Evolutionary conservation across 2,113 vertebrate species (phyloP).

Genomic region (Bufo bufo): DNA sequence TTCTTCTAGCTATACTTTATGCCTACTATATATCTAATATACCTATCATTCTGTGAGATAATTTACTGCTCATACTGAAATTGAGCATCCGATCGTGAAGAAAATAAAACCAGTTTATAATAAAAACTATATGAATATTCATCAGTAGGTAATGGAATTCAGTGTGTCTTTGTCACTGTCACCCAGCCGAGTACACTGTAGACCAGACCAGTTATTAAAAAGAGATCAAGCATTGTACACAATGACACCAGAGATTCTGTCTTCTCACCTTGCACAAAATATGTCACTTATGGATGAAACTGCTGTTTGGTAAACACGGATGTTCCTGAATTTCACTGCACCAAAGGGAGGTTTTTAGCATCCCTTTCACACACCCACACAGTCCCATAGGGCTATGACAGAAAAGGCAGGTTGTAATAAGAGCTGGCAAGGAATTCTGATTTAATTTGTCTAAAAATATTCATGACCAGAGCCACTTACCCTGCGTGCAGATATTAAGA

Average conservation of each 20-base stretch:
- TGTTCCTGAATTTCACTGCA: constrained; percentile 14
- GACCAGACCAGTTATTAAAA: constrained; percentile 24
- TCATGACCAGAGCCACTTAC: constrained; percentile 57
- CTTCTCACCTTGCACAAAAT: constrained; percentile 25
- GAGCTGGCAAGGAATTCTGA: constrained; percentile 54
- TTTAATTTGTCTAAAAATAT: constrained; percentile 60
- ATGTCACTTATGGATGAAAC: constrained; percentile 38
- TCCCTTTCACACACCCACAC: constrained; percentile 52
- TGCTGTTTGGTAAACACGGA: constrained; percentile 44
- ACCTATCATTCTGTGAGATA: background rate
- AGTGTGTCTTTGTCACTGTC: constrained; percentile 48
- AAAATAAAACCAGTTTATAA: constrained; percentile 17
- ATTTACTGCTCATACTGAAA: background rate
- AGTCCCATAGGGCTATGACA: constrained; percentile 42
- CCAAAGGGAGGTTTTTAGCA: constrained; percentile 33
- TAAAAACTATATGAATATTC: constrained; percentile 50
- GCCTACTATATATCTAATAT: background rate
- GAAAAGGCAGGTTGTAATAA: constrained; percentile 51
- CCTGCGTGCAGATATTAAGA: constrained; percentile 51
- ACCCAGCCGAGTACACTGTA: constrained; percentile 7
- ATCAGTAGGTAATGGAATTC: constrained; percentile 45
- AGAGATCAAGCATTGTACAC: constrained; percentile 31
- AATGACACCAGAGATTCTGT: constrained; percentile 23
- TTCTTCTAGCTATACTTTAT: background rate
- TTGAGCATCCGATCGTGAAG: background rate